A percentile compares a stretch with the other conserved stretches of the same genome.
Conservation (phyloP, 2,888 invertebrate genomes). For the Meghimatium bilineatum region DNA sequence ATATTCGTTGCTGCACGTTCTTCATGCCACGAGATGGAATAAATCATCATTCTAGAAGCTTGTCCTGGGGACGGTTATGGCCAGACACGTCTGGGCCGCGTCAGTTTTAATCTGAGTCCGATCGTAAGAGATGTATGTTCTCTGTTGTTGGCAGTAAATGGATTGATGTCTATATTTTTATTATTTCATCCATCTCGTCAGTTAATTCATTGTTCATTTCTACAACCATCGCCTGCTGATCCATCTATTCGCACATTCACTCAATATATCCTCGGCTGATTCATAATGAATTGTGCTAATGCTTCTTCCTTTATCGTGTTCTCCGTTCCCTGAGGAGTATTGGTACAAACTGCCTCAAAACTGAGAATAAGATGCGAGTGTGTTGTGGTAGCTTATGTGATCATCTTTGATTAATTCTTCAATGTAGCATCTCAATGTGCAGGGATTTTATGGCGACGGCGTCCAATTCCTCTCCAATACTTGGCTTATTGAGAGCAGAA, state of each 20-base stretch:
- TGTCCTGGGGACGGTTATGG: not conserved
- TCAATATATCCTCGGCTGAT: too few relatives aligned
- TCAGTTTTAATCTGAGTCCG: not conserved
- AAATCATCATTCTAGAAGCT: not conserved
- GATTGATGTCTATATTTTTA: not conserved
- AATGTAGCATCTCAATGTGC: too few relatives aligned
- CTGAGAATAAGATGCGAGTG: too few relatives aligned
- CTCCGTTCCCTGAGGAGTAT: too few relatives aligned
- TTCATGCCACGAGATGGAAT: not conserved
- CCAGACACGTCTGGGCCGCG: not conserved
- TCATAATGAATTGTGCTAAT: too few relatives aligned
- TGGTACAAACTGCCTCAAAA: too few relatives aligned
- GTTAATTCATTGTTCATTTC: not conserved
- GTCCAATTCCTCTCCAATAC: too few relatives aligned
- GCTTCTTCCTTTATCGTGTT: too few relatives aligned
- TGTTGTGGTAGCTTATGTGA: too few relatives aligned
- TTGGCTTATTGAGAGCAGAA: too few relatives aligned
- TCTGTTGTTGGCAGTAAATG: not conserved
- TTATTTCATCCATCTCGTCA: not conserved
- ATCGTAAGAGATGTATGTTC: not conserved
- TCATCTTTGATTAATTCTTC: too few relatives aligned
- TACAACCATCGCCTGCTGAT: not conserved
- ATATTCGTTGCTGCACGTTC: constrained; percentile 4
- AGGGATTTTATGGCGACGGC: too few relatives aligned
- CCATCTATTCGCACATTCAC: not conserved